A percentile compares a stretch with the other conserved stretches of the same genome.
These are phyloP conservation scores for Nymphalis io DNA, from an alignment of 1,140 invertebrate genomes.

Conservation along the genomic window DNA sequence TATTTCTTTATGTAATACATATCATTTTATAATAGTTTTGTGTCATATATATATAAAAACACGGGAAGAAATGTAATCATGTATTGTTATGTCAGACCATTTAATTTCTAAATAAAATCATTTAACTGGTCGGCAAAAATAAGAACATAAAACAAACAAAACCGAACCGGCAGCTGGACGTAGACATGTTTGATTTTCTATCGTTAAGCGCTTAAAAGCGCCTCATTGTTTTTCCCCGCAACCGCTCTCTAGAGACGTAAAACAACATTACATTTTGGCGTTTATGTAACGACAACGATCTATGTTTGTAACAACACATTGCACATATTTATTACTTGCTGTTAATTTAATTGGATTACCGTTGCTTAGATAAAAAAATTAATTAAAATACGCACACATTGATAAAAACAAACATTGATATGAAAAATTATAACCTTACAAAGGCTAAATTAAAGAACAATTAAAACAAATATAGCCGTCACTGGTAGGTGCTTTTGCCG, in stretches of 20 bases:
- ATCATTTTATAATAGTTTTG: no score
- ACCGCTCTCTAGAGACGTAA: not conserved
- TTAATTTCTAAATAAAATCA: not conserved
- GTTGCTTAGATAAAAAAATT: no score
- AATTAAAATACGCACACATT: no score
- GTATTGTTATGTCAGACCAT: not conserved
- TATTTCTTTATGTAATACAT: no score
- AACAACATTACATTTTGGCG: not conserved
- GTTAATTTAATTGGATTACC: no score
- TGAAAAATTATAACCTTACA: no score
- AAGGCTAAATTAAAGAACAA: no score
- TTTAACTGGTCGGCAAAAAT: not conserved
- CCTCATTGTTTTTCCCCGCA: not conserved
- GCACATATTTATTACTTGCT: not conserved
- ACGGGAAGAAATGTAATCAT: not conserved
- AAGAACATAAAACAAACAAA: not conserved
- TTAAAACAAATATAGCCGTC: no score
- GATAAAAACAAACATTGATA: no score
- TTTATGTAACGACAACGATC: not conserved
- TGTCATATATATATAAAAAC: no score
- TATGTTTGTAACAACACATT: not conserved
- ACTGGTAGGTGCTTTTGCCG: no score
- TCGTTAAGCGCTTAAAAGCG: conserved; percentile 6
- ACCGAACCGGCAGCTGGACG: not conserved
- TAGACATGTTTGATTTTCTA: not conserved